Percentiles rank a stretch among this genome's conserved stretches.
Evolutionary conservation across 2,797 vertebrate species (phyloP).

Genomic region (Urocyon cinereoargenteus): DNA sequence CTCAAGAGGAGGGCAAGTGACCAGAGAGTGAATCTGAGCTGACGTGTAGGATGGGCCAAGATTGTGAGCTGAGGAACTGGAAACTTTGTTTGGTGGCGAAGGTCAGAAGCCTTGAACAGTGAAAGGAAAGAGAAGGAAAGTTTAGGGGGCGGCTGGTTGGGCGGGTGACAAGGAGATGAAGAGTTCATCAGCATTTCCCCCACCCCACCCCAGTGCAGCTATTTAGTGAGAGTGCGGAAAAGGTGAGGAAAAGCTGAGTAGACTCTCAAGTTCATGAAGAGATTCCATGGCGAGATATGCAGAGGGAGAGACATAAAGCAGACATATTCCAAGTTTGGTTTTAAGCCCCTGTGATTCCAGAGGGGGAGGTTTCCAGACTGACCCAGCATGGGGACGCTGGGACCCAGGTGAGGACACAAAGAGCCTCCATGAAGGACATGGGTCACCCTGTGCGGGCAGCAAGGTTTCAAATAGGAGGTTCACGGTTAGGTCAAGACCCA

Average conservation of each 20-base stretch:
- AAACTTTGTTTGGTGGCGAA: constrained; percentile 17
- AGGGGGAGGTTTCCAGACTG: neutral
- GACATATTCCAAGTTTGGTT: neutral
- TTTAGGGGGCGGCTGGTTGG: accelerated
- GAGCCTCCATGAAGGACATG: neutral
- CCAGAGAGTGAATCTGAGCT: neutral
- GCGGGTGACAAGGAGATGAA: neutral
- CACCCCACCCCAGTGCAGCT: neutral
- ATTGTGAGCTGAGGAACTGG: constrained; percentile 25
- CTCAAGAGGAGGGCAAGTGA: neutral
- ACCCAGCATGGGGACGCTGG: neutral
- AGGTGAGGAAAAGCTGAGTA: neutral
- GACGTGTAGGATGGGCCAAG: neutral
- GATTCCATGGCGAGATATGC: neutral
- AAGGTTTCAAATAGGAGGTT: neutral
- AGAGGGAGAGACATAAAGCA: neutral
- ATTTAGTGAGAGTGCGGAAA: neutral
- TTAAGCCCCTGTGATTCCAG: neutral
- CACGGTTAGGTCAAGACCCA: neutral
- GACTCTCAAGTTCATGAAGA: neutral
- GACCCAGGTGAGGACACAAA: neutral
- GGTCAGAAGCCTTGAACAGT: neutral
- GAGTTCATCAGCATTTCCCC: neutral
- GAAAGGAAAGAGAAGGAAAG: constrained; percentile 29
- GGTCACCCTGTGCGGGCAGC: neutral